Conservation (phyloP, 1,140 invertebrate species). For the Macrobrachium rosenbergii region DNA sequence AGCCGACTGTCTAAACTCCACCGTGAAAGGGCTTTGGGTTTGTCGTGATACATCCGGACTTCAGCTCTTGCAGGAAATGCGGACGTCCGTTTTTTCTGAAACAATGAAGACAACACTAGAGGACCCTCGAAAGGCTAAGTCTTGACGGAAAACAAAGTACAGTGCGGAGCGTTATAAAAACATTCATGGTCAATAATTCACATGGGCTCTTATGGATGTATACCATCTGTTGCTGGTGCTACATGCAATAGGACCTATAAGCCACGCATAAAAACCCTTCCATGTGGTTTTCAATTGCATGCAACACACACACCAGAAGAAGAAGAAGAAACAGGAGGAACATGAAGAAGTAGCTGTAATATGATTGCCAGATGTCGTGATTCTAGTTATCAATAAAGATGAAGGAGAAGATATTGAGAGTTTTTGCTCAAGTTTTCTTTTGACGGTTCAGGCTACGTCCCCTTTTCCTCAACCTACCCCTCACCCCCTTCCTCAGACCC, state of each 20-base stretch:
- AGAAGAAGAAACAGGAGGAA: too few species aligned
- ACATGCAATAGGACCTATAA: constrained; percentile 36
- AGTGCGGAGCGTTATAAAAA: background rate
- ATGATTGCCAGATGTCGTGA: constrained; percentile 50
- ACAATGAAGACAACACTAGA: too few species aligned
- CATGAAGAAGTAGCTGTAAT: background rate
- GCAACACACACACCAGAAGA: constrained; percentile 20
- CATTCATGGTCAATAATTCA: background rate
- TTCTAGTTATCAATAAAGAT: constrained; percentile 25
- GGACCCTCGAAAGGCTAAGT: too few species aligned
- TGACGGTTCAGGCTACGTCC: background rate
- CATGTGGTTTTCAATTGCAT: constrained; percentile 45
- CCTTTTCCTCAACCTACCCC: background rate
- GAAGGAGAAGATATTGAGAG: background rate
- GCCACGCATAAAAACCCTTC: background rate
- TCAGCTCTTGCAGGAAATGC: too few species aligned
- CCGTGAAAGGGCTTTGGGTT: too few species aligned
- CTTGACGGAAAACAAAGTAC: background rate
- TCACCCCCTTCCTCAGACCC: background rate
- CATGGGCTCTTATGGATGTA: background rate
- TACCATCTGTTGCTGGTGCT: constrained; percentile 31
- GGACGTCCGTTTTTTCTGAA: too few species aligned
- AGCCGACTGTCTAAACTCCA: too few species aligned
- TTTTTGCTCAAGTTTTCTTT: background rate
- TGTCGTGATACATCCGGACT: too few species aligned